Evolutionary conservation across 2,888 invertebrate species (phyloP).

Genomic region (Napeogenes inachia): DNA sequence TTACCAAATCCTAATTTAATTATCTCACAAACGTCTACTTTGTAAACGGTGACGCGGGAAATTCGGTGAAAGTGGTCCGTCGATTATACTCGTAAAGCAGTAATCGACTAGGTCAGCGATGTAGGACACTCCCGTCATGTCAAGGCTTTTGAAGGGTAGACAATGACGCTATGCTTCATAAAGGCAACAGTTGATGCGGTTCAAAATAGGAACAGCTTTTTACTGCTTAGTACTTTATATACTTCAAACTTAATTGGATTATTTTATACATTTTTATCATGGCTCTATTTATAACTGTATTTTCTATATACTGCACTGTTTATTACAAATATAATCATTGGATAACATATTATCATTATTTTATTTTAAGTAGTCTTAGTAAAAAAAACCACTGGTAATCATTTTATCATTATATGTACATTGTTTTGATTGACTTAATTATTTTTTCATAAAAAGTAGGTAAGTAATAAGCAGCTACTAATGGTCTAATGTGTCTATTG

Average conservation of each 20-base stretch:
- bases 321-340: too few species aligned
- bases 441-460: too few species aligned
- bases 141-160: constrained; percentile 5
- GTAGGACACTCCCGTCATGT: constrained; percentile 2
- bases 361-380: too few species aligned
- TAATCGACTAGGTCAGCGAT: constrained; percentile 2
- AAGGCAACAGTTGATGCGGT: constrained; percentile 1
- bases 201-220: not conserved
- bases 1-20: not conserved
- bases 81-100: constrained; percentile 1
- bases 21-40: not conserved
- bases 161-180: constrained; percentile 7
- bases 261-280: not conserved
- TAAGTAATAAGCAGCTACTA: too few species aligned
- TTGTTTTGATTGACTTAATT: too few species aligned
- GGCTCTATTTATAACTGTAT: not conserved
- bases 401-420: too few species aligned
- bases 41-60: not conserved
- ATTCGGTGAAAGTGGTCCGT: not conserved
- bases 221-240: not conserved
- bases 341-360: too few species aligned
- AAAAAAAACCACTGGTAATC: too few species aligned
- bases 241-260: not conserved
- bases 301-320: too few species aligned
- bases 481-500: too few species aligned